Evolutionary conservation across 2,113 vertebrate species (phyloP).

Genomic region (Siniperca knerii): DNA sequence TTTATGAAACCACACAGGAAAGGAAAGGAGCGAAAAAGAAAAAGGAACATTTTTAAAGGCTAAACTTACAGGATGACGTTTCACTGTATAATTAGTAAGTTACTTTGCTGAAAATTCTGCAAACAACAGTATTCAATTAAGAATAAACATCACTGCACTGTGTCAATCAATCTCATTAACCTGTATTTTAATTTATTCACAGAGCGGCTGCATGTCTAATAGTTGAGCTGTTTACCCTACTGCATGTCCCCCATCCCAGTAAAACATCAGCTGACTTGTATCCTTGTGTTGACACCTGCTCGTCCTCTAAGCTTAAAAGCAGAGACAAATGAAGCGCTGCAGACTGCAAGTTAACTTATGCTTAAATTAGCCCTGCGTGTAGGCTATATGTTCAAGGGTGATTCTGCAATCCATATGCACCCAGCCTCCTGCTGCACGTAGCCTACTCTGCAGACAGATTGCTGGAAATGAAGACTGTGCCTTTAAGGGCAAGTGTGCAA

Average conservation of each 20-base stretch:
- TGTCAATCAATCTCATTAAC: background rate
- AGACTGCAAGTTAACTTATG: slow-evolving; percentile 24
- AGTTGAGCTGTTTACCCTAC: background rate
- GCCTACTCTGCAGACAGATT: background rate
- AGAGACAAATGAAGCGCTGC: slow-evolving; percentile 21
- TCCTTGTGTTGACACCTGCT: slow-evolving; percentile 29
- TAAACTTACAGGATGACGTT: background rate
- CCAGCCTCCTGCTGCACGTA: slow-evolving; percentile 9
- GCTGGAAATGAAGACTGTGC: slow-evolving; percentile 34
- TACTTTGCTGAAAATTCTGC: background rate
- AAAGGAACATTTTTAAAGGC: background rate
- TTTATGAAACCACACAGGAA: slow-evolving; percentile 4
- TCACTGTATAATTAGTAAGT: background rate
- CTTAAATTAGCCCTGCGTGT: background rate
- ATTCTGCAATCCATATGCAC: background rate
- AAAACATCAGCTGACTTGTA: slow-evolving; percentile 8
- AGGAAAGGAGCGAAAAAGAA: background rate
- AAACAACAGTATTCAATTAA: background rate
- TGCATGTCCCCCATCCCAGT: background rate
- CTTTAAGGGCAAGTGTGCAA: slow-evolving; percentile 76
- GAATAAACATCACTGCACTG: background rate
- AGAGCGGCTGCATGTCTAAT: slow-evolving; percentile 12
- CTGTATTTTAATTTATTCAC: background rate
- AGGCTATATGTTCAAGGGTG: background rate
- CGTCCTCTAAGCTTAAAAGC: slow-evolving; percentile 8